Evolutionary conservation across 2,797 vertebrate species (phyloP), one percentile per base, ranked within the genome.

Genomic region (Notoglanidium macrostoma): DNA sequence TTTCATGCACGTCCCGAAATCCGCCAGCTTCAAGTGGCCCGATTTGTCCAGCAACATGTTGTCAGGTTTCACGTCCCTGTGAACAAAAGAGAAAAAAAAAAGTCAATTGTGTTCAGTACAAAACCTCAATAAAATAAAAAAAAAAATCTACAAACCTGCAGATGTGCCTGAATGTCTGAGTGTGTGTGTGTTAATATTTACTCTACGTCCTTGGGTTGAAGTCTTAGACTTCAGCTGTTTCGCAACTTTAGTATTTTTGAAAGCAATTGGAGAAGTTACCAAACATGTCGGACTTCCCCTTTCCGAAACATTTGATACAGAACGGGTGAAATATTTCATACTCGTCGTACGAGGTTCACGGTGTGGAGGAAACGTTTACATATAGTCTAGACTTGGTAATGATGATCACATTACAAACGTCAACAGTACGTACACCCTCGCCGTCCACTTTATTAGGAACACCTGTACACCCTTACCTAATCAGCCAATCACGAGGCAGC

Each of bases 1-100:
- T 96, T 99, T 99, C 98, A 99, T 99, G 93, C 98, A 99, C 95
- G 98, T 99, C 94, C 98, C 98, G 95, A 99, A 99, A 94, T 99
- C 98, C 85, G 98, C 98, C 93, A 99, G 96, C 95, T 99, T 99
- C 94, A 99, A 95, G 94, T 99, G 98, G 90, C 98, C 98, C 90
- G 97, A 95, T 95, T 98, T 99, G 95, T 99, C 98, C 90, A 99
- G 95, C 95, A 99, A 96, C 98, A 99, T 99, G 94, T 99, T 99
- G 94, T 99, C 98, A 91, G 98, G 98, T 92, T 99, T 99, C 93
- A 99, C 98, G 89, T 99, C 98, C 94, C 98, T 99, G 93, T 81
- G 89, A 84, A 87, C 54, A 86, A 0, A 23, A 44, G 11, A 35
- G 3, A n/a, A 0, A 1, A 49, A 49, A 55, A 3, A 51, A 0